Evolutionary conservation across 2,113 vertebrate genomes (phyloP), one percentile per base, ranked within the genome.

Genomic region (Pachycephala philippinensis): DNA sequence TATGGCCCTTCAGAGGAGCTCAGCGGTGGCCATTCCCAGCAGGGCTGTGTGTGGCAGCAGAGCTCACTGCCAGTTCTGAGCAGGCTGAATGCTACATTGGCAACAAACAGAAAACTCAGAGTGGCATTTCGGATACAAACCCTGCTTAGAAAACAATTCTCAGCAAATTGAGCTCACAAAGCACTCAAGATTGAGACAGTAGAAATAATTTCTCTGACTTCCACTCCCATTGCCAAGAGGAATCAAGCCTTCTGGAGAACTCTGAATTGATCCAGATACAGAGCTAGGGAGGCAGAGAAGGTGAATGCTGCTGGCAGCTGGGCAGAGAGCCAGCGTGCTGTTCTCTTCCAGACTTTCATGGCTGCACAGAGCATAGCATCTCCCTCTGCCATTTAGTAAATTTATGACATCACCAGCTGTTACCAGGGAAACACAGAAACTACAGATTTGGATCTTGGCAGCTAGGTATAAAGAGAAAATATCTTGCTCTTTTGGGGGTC

Each of bases 401-500:
- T 87, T n/a, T 75, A 20, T 90, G 69, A 49, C 65, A 90, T 89
- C 88, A 87, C 49, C 81, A 86, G 69, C 83, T 89, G 92, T 95
- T 93, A 87, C 96, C 80, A 79, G n/a, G 95, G 96, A 94, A 95
- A 96, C 79, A 63, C 44, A 84, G 90, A 81, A 95, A 92, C n/a
- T 80, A 84, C 71, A 64, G 30, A 90, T 74, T 84, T 52, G 40
- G 56, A 86, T 92, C 64, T 93, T 96, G 93, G 83, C 88, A 96
- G 80, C 49, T 84, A 76, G 71, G 56, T 77, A 40, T 77, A 66
- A 83, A 49, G 37, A 90, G 61, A 53, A 92, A 95, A 76, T 71
- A 75, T 50, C 69, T 95, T 90, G 56, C 68, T 93, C 69, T 84
- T 92, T 79, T 92, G 53, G 14, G 23, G 14, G 37, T 78, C 56